Evolutionary conservation across 2,797 vertebrate species (phyloP), one percentile per base, ranked within the genome.

Genomic region (Pseudotriccus pelzelni): DNA sequence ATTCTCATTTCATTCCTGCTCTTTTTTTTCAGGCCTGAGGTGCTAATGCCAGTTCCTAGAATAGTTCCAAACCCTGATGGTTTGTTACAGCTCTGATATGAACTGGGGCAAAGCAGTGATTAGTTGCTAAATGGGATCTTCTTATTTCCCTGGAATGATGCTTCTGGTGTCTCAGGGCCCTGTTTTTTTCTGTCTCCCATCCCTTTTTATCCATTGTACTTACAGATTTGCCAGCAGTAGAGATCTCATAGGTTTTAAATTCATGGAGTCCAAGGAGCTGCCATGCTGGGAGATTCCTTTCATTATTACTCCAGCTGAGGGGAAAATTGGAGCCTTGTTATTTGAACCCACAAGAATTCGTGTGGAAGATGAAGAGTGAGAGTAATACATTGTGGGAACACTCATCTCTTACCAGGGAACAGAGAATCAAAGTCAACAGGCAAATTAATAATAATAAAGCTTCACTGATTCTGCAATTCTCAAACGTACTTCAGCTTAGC

Each of bases 1-100:
- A 3, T 23, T 39, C 32, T 44, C 4, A 12, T 24, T 7, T 25
- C 2, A 12, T 22, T 28, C 25, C 52, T 63, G 30, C 41, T 89
- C 7, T 3, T 62, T 21, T 39, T 55, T 66, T 68, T 2, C 87
- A 77, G 86, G n/a, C 3, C 23, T 49, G 2, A 3, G 3, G 44
- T 53, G 56, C 44, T 55, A 1, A 12, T n/a, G 39, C 12, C 41
- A 14, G 0, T n/a, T 53, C 50, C 19, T 23, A 1, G 7, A 34
- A 12, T 12, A 4, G 1, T 24, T 77, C 11, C 0, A 19, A 9
- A 2, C 7, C 75, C 25, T 1, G 5, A 0, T 23, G 74, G 44
- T 18, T 14, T n/a, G 37, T 73, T 49, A 12, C n/a, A 70, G 73
- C 52, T 62, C 60, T 32, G 80, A 9, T 46, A 22, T 0, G 3